Evolutionary conservation across 2,888 invertebrate genomes (phyloP), one percentile per base, ranked within the genome.

Genomic region (Ellobium chinense): DNA sequence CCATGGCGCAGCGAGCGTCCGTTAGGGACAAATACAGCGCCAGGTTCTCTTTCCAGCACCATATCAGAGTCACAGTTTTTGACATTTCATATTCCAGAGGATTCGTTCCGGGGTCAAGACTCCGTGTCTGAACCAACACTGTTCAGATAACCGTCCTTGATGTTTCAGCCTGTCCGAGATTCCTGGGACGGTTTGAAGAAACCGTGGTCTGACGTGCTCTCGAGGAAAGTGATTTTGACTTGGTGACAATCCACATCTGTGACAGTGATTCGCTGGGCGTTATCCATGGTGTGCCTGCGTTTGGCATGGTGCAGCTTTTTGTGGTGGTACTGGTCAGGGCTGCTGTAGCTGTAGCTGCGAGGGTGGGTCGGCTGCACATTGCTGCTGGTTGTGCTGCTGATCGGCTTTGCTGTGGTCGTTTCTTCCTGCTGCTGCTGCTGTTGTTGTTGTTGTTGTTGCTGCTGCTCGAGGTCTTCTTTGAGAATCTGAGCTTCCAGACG

Each of bases 161-260:
- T 12, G 12, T 29, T 12, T 72, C 60, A 72, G 0, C 58, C 72
- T 36, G 60, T 58, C n/a, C 36, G 54, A 14, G 36, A 7, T 1
- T n/a, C 36, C 5, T 29, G 18, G 3, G 37, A 24, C 4, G 58
- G 39, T 70, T 84, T 88, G 82, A 91, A 91, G 83, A 91, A 91
- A 3, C 90, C 90, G 46, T 86, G 83, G 63, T 86, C 85, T 1
- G 87, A 87, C 18, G 85, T 81, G 80, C 90, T 89, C 78, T 91
- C 91, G 46, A 89, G 74, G 69, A 91, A 87, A 7, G 88, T 90
- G 34, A 91, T 87, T 12, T 88, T 90, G 27, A 90, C 80, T 46
- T 84, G 83, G 73, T 90, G 86, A 46, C 86, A 86, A 24, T 90
- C 88, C 56, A 91, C 89, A 69, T 90, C 89, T 1, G 89, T 90